Evolutionary conservation across 1,140 invertebrate species (phyloP), one percentile per base, ranked within the genome.

Genomic region (Nasonia vitripennis): DNA sequence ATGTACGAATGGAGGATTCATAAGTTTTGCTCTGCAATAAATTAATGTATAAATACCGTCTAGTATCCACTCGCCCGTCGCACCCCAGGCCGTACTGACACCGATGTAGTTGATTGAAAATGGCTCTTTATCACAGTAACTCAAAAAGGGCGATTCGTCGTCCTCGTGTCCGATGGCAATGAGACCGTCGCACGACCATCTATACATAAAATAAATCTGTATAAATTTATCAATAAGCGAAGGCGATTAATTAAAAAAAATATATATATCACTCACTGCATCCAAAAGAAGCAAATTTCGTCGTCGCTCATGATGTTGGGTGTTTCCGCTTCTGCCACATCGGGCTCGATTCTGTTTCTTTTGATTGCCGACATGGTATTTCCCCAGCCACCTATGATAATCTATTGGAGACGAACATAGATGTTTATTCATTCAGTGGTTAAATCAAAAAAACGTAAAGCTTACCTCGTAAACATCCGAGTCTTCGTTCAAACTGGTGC

Each of bases 101-200:
- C 91, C 90, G 77, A 92, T 90, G 62, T 91, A 91, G 85, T 92
- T 92, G 74, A 92, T 90, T 55, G 88, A 80, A 89, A 92, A 92
- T 48, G 91, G 91, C 70, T 87, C 87, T 48, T 78, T 89, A 84
- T 92, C 90, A 75, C 81, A 89, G 37, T 89, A 91, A 2, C 87
- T 88, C 78, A 91, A 81, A 79, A 90, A 89, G 67, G 83, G 73
- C 17, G 48, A 37, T 55, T 87, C 88, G 17, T 81, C 87, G 71
- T 88, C 85, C 31, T 89, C 86, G 51, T 79, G 86, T 11, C 87
- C 88, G 67, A 91, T 85, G 12, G 85, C 89, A 78, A 91, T 81
- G 27, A 88, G 81, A 37, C 91, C 90, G 86, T 91, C 90, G 20
- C 86, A 90, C 37, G 75, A 88, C 89, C 91, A 91, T 37, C 91